Conservation (phyloP, 2,797 vertebrate species). For the Nasua narica region DNA sequence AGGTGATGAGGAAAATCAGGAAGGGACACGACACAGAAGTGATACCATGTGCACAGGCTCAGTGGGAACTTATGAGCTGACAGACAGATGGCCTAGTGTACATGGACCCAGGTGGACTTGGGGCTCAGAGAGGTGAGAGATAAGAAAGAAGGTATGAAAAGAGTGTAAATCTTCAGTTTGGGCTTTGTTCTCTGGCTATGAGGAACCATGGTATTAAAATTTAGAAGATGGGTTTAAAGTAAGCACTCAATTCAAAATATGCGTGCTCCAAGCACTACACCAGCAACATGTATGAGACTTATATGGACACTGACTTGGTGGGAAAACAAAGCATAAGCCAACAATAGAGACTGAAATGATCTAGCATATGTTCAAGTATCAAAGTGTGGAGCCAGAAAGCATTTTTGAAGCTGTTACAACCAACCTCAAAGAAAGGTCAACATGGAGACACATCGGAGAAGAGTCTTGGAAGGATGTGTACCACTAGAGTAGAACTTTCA, state of each 20-base stretch:
- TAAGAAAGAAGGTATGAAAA: not conserved
- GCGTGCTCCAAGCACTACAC: not conserved
- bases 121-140: not conserved
- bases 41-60: not conserved
- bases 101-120: not conserved
- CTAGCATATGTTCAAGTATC: not conserved
- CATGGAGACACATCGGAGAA: no score
- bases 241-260: not conserved
- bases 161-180: no score
- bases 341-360: not conserved
- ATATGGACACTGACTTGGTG: not conserved
- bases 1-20: not conserved
- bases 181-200: not conserved
- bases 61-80: not conserved
- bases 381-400: not conserved
- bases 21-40: not conserved
- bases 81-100: not conserved
- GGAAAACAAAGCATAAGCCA: not conserved
- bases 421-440: rapidly evolving
- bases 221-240: not conserved
- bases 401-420: not conserved
- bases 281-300: not conserved
- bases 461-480: not conserved
- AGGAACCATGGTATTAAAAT: not conserved
- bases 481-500: not conserved